phyloP scores from a whole-genome alignment of 1,140 invertebrate genomes.

The roundworm (Caenorhabditis elegans) region DNA sequence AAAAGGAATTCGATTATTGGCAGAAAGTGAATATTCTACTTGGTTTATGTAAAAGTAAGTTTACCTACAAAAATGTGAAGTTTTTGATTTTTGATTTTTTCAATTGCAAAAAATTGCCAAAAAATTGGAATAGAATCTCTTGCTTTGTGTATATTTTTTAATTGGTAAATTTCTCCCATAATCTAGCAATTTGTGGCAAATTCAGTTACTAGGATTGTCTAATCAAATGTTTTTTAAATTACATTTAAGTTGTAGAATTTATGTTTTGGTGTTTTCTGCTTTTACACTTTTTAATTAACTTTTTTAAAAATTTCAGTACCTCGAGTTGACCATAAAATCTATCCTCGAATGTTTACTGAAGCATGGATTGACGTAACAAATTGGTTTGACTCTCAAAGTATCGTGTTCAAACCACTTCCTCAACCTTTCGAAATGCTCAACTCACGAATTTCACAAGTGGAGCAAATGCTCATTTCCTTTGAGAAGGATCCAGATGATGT shows the following conservation, averaged over 20 bases:
- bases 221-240: no score
- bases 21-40: background rate
- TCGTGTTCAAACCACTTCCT: slow-evolving; percentile 16
- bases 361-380: slow-evolving; percentile 15
- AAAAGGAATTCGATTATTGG: slow-evolving; percentile 4
- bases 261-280: no score
- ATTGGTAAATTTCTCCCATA: no score
- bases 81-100: no score
- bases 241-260: no score
- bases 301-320: background rate
- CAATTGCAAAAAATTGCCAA: no score
- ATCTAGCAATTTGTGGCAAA: no score
- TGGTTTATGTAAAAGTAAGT: background rate
- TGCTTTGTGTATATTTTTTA: no score
- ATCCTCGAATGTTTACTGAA: slow-evolving; percentile 8
- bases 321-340: background rate
- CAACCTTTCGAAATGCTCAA: background rate
- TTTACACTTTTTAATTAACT: background rate
- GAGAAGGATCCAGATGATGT: background rate
- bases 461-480: background rate
- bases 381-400: background rate
- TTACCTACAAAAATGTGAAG: no score
- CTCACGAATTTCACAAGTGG: background rate
- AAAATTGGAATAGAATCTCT: no score
- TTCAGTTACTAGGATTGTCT: no score